Conservation (phyloP, 64 coral and sea anemone species). For the Astreopora myriophthalma region DNA sequence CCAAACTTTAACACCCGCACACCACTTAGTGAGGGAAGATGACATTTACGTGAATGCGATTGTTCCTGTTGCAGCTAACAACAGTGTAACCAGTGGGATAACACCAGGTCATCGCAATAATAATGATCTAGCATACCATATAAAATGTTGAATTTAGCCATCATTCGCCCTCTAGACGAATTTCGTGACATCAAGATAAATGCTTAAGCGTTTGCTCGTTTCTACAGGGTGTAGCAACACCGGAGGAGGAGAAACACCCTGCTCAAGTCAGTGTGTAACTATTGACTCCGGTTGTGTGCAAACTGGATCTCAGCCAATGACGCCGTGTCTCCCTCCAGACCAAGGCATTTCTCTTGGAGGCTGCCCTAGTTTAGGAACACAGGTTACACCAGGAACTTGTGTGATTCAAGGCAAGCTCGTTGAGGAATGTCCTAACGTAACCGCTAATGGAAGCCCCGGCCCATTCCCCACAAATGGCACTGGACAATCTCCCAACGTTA, state of each 20-base stretch:
- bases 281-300: slow-evolving; percentile 6
- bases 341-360: not conserved
- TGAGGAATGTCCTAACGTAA: not conserved
- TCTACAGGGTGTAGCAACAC: not conserved
- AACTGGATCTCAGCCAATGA: not conserved
- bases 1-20: too few relatives aligned
- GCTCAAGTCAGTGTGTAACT: not conserved
- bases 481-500: not conserved
- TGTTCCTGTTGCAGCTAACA: too few relatives aligned
- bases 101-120: not conserved
- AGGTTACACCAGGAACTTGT: not conserved
- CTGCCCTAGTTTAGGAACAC: not conserved
- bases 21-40: too few relatives aligned
- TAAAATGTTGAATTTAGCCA: not conserved
- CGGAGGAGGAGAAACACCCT: not conserved
- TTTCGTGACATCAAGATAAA: too few relatives aligned
- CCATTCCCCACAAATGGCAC: not conserved
- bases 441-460: not conserved
- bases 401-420: slow-evolving; percentile 31
- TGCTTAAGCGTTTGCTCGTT: too few relatives aligned
- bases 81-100: not conserved
- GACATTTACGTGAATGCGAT: too few relatives aligned
- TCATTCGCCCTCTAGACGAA: too few relatives aligned
- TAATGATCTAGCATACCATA: not conserved
- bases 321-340: not conserved